phyloP scores from a whole-genome alignment of 2,797 vertebrate genomes.

The Crenuchus spilurus region DNA sequence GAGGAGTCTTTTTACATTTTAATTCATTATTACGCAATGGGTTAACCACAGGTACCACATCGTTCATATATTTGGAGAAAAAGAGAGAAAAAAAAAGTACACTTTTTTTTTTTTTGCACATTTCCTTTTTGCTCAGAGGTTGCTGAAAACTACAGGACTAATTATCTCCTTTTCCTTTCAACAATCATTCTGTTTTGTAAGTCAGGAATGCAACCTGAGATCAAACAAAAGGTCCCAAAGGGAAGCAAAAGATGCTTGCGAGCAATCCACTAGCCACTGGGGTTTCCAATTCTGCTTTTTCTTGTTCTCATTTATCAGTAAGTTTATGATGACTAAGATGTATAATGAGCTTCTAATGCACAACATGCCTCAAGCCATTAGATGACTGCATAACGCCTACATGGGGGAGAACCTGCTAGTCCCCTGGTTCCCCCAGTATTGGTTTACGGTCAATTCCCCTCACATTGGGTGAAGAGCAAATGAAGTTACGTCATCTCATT shows the following conservation, averaged over 20 bases:
- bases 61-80: background rate
- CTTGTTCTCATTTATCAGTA: constrained; percentile 15
- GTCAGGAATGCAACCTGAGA: background rate
- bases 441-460: constrained; percentile 9
- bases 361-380: background rate
- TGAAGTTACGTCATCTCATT: background rate
- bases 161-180: background rate
- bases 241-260: background rate
- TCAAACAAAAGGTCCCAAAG: background rate
- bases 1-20: background rate
- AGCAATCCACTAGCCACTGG: background rate
- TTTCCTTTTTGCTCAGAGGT: background rate
- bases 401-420: background rate
- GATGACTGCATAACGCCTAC: constrained; percentile 3
- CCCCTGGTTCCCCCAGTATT: background rate
- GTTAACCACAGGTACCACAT: constrained; percentile 20
- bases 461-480: background rate
- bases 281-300: constrained; percentile 16
- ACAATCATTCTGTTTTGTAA: background rate
- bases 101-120: background rate
- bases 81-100: background rate
- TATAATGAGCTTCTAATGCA: background rate
- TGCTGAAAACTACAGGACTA: background rate
- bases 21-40: background rate
- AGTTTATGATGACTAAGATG: constrained; percentile 33